Base-by-base conservation (phyloP, 1,140 invertebrate genomes). In the Euura lappo region DNA sequence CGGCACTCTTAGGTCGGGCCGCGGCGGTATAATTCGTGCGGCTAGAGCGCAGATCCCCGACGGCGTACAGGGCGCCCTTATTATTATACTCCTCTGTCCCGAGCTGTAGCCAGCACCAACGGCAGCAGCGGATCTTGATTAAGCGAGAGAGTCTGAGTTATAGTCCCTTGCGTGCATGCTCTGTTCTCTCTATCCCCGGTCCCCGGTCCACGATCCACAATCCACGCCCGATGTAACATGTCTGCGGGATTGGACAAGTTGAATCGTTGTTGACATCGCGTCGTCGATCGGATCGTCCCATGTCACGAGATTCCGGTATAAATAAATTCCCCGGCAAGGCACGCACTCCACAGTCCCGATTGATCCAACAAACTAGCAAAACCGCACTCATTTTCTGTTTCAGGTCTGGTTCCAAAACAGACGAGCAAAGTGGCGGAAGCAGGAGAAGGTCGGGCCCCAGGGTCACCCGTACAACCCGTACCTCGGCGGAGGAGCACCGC, bases 391-490 rank as follows among this genome's bases (percentile, higher is more conserved):
- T 79, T 74, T 82, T 83, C 87, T 83, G 80, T 91, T 90, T 2
- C 91, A 97, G 96, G 96, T 98, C 2, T 98, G 96, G 96, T 97
- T 97, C 86, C 96, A 97, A 89, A 97, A 97, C 84, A 91, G 96
- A 8, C 90, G 96, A 7, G 96, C 96, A 65, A 98, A 98, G 87
- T 97, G 96, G 95, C 90, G 96, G 43, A 94, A 96, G 76, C 96
- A 97, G 83, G 96, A 97, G 85, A 97, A 97, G 88, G 96, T 97
- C 79, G 95, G 96, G 1, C 96, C 96, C 0, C 93, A 96, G 80
- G 94, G 90, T 10, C 96, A 97, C 85, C 96, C 96, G 1, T 97
- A 97, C 90, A 95, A 93, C 85, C 94, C 95, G 0, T 97, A 95
- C 86, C 80, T 95, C 72, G 91, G 89, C 65, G 88, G 90, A 44